These are phyloP conservation scores for Fistularia commersonii DNA, from an alignment of 2,797 vertebrate genomes.

Conservation along the genomic window DNA sequence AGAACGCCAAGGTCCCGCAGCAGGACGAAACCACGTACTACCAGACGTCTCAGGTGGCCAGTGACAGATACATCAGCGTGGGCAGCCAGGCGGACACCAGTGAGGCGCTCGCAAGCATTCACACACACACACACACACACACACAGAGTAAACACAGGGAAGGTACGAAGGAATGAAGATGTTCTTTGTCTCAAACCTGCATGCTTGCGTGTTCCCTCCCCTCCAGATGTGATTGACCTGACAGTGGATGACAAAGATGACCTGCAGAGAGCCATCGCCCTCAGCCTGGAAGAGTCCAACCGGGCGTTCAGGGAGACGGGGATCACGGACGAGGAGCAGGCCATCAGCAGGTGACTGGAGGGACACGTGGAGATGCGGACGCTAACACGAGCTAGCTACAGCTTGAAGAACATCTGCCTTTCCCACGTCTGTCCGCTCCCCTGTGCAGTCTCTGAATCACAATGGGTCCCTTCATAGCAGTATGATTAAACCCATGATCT, in stretches of 20 bases:
- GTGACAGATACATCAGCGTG: slow-evolving; percentile 96
- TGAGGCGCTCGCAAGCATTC: too few relatives aligned
- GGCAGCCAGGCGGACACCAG: slow-evolving; percentile 97
- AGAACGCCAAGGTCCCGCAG: slow-evolving; percentile 92
- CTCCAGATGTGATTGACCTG: slow-evolving; percentile 96
- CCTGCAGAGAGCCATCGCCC: slow-evolving; percentile 97
- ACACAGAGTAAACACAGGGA: too few relatives aligned
- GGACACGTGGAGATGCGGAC: too few relatives aligned
- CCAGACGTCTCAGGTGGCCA: slow-evolving; percentile 90
- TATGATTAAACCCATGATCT: too few relatives aligned
- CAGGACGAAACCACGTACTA: slow-evolving; percentile 92
- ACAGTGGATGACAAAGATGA: slow-evolving; percentile 99
- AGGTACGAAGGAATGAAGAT: too few relatives aligned
- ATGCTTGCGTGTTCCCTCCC: slow-evolving; percentile 11
- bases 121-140: too few relatives aligned
- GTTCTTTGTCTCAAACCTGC: neutral
- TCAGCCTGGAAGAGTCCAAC: slow-evolving; percentile 97
- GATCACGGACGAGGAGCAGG: slow-evolving; percentile 98
- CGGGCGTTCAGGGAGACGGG: slow-evolving; percentile 96
- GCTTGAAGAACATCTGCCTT: too few relatives aligned
- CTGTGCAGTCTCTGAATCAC: too few relatives aligned
- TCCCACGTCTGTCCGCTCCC: too few relatives aligned
- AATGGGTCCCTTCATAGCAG: neutral
- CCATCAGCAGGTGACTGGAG: slow-evolving; percentile 99
- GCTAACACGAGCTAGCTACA: too few relatives aligned